Percentiles rank a stretch among this genome's conserved stretches.
Evolutionary conservation across 2,888 invertebrate species (phyloP).

Genomic region (Anagyrus pseudococci): DNA sequence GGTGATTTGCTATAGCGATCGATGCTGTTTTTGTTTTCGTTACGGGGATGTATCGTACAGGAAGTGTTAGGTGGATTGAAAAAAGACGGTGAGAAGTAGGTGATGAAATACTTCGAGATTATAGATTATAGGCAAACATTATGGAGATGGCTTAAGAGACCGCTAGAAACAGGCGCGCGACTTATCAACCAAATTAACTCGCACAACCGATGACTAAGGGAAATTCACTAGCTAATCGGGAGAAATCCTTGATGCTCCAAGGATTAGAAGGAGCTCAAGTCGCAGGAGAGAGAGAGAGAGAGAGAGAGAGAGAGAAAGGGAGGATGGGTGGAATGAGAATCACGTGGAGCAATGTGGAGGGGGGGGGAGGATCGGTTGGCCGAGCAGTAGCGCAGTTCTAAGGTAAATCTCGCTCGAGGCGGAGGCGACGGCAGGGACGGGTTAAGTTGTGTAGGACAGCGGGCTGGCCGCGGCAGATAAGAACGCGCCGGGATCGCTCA

Average conservation of each 20-base stretch:
- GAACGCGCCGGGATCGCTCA: constrained; percentile 49
- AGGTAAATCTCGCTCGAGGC: constrained; percentile 30
- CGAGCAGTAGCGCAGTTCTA: constrained; percentile 38
- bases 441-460: constrained; percentile 59
- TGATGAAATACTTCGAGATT: too few relatives aligned
- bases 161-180: too few relatives aligned
- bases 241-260: constrained; percentile 14
- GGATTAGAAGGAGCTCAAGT: constrained; percentile 31
- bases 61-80: too few relatives aligned
- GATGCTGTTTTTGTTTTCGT: too few relatives aligned
- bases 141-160: too few relatives aligned
- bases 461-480: constrained; percentile 58
- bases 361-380: constrained; percentile 13
- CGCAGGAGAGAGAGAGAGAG: not conserved
- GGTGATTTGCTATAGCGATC: too few relatives aligned
- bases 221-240: not conserved
- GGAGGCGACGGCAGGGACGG: constrained; percentile 45
- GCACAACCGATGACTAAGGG: constrained; percentile 3
- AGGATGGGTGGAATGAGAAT: too few relatives aligned
- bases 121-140: too few relatives aligned
- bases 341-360: constrained; percentile 11
- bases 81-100: too few relatives aligned
- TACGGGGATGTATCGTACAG: too few relatives aligned
- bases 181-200: not conserved
- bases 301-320: constrained; percentile 3